phyloP scores from a whole-genome alignment of 2,113 vertebrate species.

The Leptobrachium ailaonicum region DNA sequence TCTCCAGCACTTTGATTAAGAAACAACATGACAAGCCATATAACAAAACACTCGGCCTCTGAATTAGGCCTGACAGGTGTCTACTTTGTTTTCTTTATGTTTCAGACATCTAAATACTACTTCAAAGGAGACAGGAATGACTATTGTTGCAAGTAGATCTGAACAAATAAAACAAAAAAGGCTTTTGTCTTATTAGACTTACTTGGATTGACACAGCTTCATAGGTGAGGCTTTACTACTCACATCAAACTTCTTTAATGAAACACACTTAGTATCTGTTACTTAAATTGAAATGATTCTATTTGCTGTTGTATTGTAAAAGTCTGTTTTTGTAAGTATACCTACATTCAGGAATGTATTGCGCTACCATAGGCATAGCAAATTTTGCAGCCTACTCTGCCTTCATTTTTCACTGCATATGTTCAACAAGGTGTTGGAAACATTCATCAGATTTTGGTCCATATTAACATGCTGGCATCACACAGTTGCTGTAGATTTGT shows the following conservation, averaged over 20 bases:
- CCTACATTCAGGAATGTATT: too few species aligned
- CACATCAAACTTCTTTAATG: neutral
- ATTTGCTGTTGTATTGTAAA: too few species aligned
- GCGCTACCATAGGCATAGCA: too few species aligned
- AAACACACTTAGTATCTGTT: too few species aligned
- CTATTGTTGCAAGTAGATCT: slow-evolving; percentile 6
- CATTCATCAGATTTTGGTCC: too few species aligned
- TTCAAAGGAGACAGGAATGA: slow-evolving; percentile 20
- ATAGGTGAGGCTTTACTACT: neutral
- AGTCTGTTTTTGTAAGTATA: too few species aligned
- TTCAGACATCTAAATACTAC: neutral
- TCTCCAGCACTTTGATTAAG: neutral
- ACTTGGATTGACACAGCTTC: neutral
- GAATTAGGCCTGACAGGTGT: slow-evolving; percentile 27
- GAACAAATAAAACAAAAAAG: neutral
- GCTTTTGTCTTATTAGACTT: neutral
- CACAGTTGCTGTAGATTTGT: too few species aligned
- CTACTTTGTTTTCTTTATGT: slow-evolving; percentile 10
- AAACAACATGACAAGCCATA: neutral
- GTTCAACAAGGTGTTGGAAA: too few species aligned
- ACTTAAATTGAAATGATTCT: too few species aligned
- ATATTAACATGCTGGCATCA: too few species aligned
- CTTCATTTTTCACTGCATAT: too few species aligned
- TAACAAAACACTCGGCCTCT: neutral
- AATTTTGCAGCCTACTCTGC: too few species aligned